Conservation (phyloP, 2,797 vertebrate genomes). For the Simalia tracyae region DNA sequence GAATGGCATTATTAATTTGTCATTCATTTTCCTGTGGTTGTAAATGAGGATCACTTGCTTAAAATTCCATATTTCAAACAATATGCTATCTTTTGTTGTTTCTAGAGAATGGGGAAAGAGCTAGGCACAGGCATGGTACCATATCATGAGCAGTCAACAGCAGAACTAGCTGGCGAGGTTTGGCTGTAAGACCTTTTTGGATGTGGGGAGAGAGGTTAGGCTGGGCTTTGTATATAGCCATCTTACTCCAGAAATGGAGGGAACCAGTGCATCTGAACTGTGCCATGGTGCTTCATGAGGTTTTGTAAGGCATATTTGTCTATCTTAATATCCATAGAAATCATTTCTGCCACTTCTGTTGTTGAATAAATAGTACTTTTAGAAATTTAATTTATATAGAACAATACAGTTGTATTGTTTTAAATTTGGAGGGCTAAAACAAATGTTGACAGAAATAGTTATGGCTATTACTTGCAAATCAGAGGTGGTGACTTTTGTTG, state of each 20-base stretch:
- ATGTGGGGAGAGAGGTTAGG: background rate
- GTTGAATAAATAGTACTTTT: background rate
- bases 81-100: background rate
- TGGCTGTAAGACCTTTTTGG: background rate
- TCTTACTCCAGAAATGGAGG: background rate
- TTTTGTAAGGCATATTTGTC: background rate
- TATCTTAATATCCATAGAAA: background rate
- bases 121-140: background rate
- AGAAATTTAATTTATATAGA: background rate
- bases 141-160: background rate
- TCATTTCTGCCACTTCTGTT: conserved; percentile 13
- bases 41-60: background rate
- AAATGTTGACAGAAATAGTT: conserved; percentile 15
- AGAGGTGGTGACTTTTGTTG: conserved; percentile 24
- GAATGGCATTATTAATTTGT: background rate
- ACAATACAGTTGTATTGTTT: background rate
- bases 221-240: background rate
- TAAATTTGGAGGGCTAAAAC: background rate
- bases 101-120: background rate
- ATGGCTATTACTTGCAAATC: background rate
- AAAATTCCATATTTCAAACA: background rate
- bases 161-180: background rate
- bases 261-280: background rate
- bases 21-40: background rate
- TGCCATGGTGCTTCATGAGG: background rate